Evolutionary conservation across 1,140 invertebrate genomes (phyloP), one percentile per base, ranked within the genome.

Genomic region (Conopomorpha cramerella): DNA sequence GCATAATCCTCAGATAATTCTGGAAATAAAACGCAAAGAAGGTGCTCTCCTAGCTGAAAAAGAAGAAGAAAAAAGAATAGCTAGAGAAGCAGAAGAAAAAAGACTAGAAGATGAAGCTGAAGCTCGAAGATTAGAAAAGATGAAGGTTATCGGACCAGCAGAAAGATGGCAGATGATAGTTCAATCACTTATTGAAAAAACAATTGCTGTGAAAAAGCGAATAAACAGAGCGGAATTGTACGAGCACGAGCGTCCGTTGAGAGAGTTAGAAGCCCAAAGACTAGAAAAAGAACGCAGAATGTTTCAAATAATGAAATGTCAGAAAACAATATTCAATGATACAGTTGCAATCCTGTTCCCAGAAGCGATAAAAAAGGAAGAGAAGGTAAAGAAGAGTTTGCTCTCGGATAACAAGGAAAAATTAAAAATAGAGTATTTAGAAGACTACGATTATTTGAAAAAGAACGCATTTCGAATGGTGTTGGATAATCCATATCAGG

Each of bases 291-390:
- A 72, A 46, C 60, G 51, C 45, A 51, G 71, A 47, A 72, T 76
- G 67, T 41, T 72, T n/a, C 70, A 77, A 36, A 71, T 76, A 33
- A 70, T 79, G 64, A 74, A 76, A 46, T 67, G 71, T 39, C 73
- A 77, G 37, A 62, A 74, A 36, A 50, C 48, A 16, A 74, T 79
- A 37, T 79, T 79, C 42, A 73, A 76, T 41, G 77, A 78, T 26
- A 67, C 71, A n/a, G 71, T 78, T 16, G 68, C 74, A 8, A 76
- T 79, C 37, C 41, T 74, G 14, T 79, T 77, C 36, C 77, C 77
- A 3, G 77, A 79, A 54, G 72, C 70, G 10, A 64, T 70, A 19
- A 58, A 71, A 37, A 67, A 67, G 29, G 43, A 56, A 40, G 46
- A 35, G 12, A 68, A 72, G 42, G 29, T 47, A 12, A 58, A 62